Evolutionary conservation across 92 coral and sea anemone genomes (phyloP).

Genomic region (Bergia sp.): DNA sequence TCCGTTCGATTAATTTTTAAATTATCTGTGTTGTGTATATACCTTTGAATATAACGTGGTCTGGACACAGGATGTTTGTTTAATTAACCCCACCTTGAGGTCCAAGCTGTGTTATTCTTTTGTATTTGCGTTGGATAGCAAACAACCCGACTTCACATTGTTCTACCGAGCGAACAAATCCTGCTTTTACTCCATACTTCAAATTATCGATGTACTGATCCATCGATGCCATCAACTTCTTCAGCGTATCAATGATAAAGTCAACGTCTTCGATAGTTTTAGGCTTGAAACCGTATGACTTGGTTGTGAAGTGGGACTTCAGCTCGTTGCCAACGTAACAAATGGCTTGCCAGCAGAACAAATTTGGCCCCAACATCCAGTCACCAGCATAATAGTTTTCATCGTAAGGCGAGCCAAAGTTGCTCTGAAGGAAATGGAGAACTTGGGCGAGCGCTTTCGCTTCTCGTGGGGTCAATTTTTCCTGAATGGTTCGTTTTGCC

Average conservation of each 20-base stretch:
- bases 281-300: conserved; percentile 71
- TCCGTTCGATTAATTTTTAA: too few species aligned
- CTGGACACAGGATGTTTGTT: too few species aligned
- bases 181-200: conserved; percentile 83
- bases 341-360: conserved; percentile 92
- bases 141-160: conserved; percentile 86
- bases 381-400: conserved; percentile 98
- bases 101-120: conserved; percentile 62
- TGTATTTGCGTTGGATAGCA: conserved; percentile 67
- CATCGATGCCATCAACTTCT: conserved; percentile 65
- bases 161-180: conserved; percentile 85
- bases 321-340: conserved; percentile 83
- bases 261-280: conserved; percentile 69
- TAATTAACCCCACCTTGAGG: conserved; percentile 64
- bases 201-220: conserved; percentile 82
- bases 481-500: conserved; percentile 31
- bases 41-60: too few species aligned
- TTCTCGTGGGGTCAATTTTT: conserved; percentile 83
- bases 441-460: conserved; percentile 83
- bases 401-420: conserved; percentile 94
- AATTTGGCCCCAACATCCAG: conserved; percentile 95
- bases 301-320: conserved; percentile 67
- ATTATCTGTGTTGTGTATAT: too few species aligned
- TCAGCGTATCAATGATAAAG: conserved; percentile 78
- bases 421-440: conserved; percentile 84